Percentiles rank a stretch among this genome's conserved stretches.
Conservation (phyloP, 2,113 vertebrate genomes). For the Boulengeromyrus knoepffleri region DNA sequence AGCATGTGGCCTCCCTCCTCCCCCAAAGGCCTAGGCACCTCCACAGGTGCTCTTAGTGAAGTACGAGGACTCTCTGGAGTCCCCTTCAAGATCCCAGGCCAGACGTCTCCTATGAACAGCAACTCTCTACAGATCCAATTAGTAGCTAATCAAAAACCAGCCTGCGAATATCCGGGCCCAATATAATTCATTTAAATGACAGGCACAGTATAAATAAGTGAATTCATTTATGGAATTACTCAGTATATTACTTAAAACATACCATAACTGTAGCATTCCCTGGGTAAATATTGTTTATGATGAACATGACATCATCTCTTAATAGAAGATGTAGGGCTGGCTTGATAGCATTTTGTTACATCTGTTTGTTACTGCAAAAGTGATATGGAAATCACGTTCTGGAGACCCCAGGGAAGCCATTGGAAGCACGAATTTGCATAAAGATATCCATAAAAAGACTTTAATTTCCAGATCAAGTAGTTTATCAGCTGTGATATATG, state of each 20-base stretch:
- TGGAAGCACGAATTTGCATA: neutral
- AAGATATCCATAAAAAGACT: neutral
- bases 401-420: neutral
- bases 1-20: neutral
- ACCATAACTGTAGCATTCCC: neutral
- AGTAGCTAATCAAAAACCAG: neutral
- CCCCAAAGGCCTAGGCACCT: neutral
- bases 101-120: neutral
- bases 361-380: neutral
- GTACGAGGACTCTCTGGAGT: neutral
- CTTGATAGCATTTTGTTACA: neutral
- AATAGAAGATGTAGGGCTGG: neutral
- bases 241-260: neutral
- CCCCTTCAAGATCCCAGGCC: neutral
- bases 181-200: neutral
- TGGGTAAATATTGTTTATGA: neutral
- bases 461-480: neutral
- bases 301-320: slow-evolving; percentile 11
- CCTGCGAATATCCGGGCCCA: neutral
- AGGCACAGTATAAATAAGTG: neutral
- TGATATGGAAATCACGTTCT: neutral
- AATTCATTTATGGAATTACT: neutral
- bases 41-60: neutral
- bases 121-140: neutral
- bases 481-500: neutral